Evolutionary conservation across 2,888 invertebrate species (phyloP).

Genomic region (Arrhopalites spinosus): DNA sequence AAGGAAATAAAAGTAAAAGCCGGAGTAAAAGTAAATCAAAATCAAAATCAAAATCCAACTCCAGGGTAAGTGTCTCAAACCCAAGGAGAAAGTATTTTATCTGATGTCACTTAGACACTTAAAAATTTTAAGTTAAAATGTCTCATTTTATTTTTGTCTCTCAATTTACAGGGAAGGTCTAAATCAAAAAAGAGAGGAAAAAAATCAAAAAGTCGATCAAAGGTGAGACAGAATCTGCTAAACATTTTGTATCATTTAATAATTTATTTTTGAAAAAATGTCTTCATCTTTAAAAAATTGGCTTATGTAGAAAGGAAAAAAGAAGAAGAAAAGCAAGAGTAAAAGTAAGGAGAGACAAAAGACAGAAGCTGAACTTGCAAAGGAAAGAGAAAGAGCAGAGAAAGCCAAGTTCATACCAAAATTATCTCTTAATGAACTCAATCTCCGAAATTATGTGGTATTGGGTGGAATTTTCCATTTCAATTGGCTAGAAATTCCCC

Average conservation of each 20-base stretch:
- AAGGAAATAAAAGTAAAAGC: constrained; percentile 27
- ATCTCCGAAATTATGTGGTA: constrained; percentile 74
- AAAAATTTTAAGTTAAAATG: background rate
- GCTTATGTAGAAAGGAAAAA: constrained; percentile 32
- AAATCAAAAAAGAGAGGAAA: constrained; percentile 22
- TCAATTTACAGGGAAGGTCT: constrained; percentile 18
- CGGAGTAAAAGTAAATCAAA: constrained; percentile 14
- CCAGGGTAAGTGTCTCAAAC: background rate
- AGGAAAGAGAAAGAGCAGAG: constrained; percentile 55
- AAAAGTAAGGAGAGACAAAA: constrained; percentile 48
- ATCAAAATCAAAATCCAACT: background rate
- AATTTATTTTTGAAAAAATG: background rate
- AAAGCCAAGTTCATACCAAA: constrained; percentile 61
- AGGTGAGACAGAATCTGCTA: background rate
- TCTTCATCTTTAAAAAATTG: background rate
- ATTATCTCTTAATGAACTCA: constrained; percentile 68
- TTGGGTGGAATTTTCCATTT: constrained; percentile 77
- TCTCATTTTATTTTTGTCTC: background rate
- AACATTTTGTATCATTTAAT: background rate
- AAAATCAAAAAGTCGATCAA: constrained; percentile 24
- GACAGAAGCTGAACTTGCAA: constrained; percentile 54
- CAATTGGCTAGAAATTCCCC: constrained; percentile 75
- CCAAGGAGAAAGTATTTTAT: background rate
- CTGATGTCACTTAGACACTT: background rate
- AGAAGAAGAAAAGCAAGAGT: constrained; percentile 43